Evolutionary conservation across 2,888 invertebrate species (phyloP), one percentile per base, ranked within the genome.

Genomic region (Pecten maximus): DNA sequence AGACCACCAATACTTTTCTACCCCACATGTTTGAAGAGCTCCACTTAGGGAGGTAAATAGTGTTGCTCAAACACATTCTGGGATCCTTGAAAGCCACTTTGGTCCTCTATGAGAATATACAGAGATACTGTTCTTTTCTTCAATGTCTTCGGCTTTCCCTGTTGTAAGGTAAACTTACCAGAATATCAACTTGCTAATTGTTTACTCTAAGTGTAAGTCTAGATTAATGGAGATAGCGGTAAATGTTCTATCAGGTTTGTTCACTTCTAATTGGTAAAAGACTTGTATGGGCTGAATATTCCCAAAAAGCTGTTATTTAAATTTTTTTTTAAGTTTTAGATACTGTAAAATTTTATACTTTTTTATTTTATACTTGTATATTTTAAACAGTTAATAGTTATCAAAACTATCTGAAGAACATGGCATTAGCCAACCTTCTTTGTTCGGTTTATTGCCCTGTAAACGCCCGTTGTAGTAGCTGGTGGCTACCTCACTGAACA

Each of bases 1-100:
- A 74, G 74, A 74, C 74, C 74, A 74, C 74, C 74, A 74, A 35
- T 74, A 74, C 74, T 74, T 74, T 74, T 35, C 74, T 74, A 74
- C 74, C 35, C 16, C 74, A 74, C 74, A 74, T 74, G 35, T 28
- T 74, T 74, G 28, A 74, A 74, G 74, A 74, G 35, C 35, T 28
- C 74, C 74, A 74, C 74, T 74, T 74, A 74, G 74, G 74, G 74
- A 74, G 74, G 74, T 74, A 74, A 74, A 74, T 6, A 74, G 35
- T 15, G 35, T 74, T 74, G 74, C 74, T 10, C 35, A 74, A 74
- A 74, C 74, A 74, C 74, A 74, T 74, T 28, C 74, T 28, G 10
- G 35, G 60, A 35, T 35, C 35, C 74, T 35, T 74, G 74, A 74
- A 74, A 74, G 35, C 74, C 74, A 74, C 74, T 74, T 74, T 19